Conservation (phyloP, 2,888 invertebrate species). For the Sceliomorpha sp. region DNA sequence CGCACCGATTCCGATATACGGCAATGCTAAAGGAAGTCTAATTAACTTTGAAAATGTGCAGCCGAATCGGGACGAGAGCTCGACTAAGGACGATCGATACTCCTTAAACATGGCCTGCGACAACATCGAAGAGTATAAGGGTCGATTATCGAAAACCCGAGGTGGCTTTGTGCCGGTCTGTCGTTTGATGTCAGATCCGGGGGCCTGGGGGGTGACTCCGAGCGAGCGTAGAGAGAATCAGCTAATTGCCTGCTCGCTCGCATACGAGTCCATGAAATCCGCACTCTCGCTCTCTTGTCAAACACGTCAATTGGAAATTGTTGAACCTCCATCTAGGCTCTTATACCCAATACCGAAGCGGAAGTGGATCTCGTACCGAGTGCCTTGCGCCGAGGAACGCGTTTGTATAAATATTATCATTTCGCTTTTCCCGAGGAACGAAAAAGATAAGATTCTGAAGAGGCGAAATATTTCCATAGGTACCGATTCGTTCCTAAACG, state of each 20-base stretch:
- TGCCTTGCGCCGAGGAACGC: constrained; percentile 19
- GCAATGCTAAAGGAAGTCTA: constrained; percentile 42
- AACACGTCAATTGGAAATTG: constrained; percentile 57
- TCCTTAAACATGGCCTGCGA: constrained; percentile 45
- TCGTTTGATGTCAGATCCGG: constrained; percentile 69
- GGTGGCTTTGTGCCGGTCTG: constrained; percentile 63
- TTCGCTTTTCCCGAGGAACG: no score
- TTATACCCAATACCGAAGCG: constrained; percentile 32
- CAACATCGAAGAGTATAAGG: constrained; percentile 41
- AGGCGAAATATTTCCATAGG: no score
- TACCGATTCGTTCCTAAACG: no score
- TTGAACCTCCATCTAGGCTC: constrained; percentile 37
- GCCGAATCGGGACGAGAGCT: constrained; percentile 34
- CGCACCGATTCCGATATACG: constrained; percentile 12
- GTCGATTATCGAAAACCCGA: constrained; percentile 57
- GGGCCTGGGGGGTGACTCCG: constrained; percentile 55
- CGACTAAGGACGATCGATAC: constrained; percentile 41
- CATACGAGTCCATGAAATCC: constrained; percentile 63
- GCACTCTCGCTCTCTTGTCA: constrained; percentile 55
- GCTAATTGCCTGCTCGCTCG: constrained; percentile 49
- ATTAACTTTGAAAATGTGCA: constrained; percentile 49
- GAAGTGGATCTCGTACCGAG: constrained; percentile 34
- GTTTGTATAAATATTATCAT: constrained; percentile 1
- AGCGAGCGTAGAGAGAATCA: constrained; percentile 41
- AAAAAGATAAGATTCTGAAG: no score